Base-by-base conservation (phyloP, 2,113 vertebrate genomes). In the Acrocephalus arundinaceus region DNA sequence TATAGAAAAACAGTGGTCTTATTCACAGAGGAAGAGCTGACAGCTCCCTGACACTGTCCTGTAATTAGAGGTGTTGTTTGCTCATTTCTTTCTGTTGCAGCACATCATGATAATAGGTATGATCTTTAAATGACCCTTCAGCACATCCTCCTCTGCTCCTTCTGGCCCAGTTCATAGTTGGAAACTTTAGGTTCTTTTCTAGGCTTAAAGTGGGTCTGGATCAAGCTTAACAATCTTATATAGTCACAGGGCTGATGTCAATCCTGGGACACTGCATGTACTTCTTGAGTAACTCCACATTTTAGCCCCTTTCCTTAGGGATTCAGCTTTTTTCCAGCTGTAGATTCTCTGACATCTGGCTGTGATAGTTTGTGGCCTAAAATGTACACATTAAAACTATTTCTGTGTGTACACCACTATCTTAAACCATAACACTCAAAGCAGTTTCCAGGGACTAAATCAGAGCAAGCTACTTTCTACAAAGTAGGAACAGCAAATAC, bases 181-280 rank as follows among this genome's bases (percentile, higher is more conserved):
- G 43, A 82, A 78, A 76, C 4, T 39, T 83, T 27, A 62, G 25
- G 25, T 2, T 81, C 10, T 22, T 68, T n/a, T 31, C 10, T 22
- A 52, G 39, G 19, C 15, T 71, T 73, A 63, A 75, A 35, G 28
- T 43, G 17, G 21, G 17, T 15, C 17, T 89, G 20, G 6, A 57
- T 73, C 28, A 79, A 67, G 20, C 2, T 82, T 58, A 65, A n/a
- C 5, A n/a, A 24, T 21, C 20, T 41, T 72, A 9, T 54, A 49
- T 13, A 0, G 1, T 35, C 28, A 35, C 11, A 18, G 9, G 9
- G 27, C 5, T 0, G 0, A 73, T 11, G 22, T 31, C 15, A 61
- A 2, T 61, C 49, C 39, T 72, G 21, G n/a, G 22, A 72, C 7
- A 54, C 15, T 48, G 46, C 10, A 57, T 19, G 22, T 46, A 23